Evolutionary conservation across 2,113 vertebrate genomes (phyloP).

Genomic region (Podarcis raffonei): DNA sequence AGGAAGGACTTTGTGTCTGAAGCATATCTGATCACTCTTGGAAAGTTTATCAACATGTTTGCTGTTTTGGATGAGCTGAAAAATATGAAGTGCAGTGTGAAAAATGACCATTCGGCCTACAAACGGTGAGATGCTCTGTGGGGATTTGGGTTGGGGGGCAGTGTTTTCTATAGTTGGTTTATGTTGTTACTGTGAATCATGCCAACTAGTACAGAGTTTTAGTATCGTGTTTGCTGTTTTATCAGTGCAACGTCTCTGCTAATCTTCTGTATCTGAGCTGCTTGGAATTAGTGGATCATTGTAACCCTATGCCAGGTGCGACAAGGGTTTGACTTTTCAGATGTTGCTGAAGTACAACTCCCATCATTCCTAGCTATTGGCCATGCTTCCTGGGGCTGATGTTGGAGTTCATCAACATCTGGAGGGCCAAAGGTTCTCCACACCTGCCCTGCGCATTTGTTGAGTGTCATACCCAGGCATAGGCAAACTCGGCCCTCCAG

Average conservation of each 20-base stretch:
- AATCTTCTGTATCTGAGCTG: no score
- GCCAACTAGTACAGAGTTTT: not conserved
- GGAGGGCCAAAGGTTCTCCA: no score
- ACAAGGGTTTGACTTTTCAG: no score
- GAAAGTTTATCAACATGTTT: constrained; percentile 99
- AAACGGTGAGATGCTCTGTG: constrained; percentile 80
- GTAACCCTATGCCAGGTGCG: no score
- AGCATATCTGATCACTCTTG: constrained; percentile 93
- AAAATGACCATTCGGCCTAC: constrained; percentile 97
- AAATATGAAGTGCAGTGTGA: constrained; percentile 99
- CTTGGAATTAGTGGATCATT: no score
- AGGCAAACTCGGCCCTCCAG: no score
- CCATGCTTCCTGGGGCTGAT: no score
- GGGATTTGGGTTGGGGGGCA: no score
- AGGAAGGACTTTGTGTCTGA: constrained; percentile 98
- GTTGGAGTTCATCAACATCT: no score
- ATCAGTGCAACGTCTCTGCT: not conserved
- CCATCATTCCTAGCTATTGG: no score
- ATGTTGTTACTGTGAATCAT: not conserved
- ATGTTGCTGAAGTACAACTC: no score
- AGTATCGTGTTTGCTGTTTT: not conserved
- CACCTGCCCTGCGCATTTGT: no score
- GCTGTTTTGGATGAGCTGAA: constrained; percentile 95
- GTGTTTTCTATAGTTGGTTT: not conserved
- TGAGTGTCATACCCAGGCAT: not conserved